phyloP scores from a whole-genome alignment of 2,797 vertebrate species.

The Rousettus madagascariensis region DNA sequence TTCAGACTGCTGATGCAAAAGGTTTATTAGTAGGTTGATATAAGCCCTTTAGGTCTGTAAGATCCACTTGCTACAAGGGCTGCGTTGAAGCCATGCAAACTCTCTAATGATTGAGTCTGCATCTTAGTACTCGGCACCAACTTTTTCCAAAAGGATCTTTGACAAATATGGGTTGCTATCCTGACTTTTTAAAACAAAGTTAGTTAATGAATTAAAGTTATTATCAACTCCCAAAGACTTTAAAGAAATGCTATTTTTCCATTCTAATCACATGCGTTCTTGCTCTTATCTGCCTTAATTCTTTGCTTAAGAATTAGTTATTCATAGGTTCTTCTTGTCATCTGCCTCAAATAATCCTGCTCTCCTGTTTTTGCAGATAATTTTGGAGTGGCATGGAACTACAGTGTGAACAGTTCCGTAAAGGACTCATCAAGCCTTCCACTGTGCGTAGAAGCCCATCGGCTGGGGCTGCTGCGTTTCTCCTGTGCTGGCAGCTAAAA shows the following conservation, averaged over 20 bases:
- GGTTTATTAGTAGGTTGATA: neutral
- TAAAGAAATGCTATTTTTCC: neutral
- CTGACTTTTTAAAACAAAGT: neutral
- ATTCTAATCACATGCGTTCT: neutral
- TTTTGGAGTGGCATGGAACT: slow-evolving; percentile 89
- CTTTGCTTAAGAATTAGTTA: neutral
- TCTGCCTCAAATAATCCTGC: neutral
- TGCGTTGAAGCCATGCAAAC: neutral
- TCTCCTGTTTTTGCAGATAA: slow-evolving; percentile 81
- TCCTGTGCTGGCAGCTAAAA: slow-evolving; percentile 88
- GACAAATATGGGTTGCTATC: neutral
- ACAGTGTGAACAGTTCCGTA: slow-evolving; percentile 84
- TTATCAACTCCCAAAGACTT: neutral
- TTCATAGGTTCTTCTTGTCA: neutral
- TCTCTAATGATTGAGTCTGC: neutral
- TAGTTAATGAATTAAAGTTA: neutral
- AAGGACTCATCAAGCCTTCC: slow-evolving; percentile 86
- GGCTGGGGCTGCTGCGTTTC: slow-evolving; percentile 91
- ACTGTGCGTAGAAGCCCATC: slow-evolving; percentile 87
- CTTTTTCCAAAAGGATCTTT: neutral
- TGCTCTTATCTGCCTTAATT: neutral
- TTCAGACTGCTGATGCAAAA: neutral
- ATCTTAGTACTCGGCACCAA: neutral
- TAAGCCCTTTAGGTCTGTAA: neutral
- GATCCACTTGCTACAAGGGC: neutral